Conservation (phyloP, 2,888 invertebrate genomes). For the Leptothorax acervorum region DNA sequence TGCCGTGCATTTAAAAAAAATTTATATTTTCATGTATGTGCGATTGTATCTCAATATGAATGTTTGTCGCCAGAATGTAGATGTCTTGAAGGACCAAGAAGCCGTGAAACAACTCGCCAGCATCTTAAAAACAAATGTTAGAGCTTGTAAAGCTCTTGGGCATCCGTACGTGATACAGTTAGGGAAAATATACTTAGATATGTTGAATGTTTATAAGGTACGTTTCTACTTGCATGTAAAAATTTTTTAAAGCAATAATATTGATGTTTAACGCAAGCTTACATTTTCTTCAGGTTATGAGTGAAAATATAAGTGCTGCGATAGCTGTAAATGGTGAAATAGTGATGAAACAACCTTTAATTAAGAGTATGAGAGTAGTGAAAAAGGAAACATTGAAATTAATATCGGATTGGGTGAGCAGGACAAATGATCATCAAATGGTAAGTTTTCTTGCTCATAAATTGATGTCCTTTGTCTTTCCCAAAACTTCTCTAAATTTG, state of each 20-base stretch:
- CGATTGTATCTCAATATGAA: constrained; percentile 13
- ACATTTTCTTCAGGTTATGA: constrained; percentile 88
- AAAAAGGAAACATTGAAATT: constrained; percentile 99
- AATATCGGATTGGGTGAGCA: constrained; percentile 98
- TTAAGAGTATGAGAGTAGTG: constrained; percentile 99
- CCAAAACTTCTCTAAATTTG: not conserved
- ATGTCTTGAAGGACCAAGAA: constrained; percentile 97
- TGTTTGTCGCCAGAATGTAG: constrained; percentile 90
- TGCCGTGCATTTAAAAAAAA: not conserved
- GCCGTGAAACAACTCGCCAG: constrained; percentile 98
- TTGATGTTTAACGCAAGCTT: not conserved
- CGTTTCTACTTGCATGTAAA: constrained; percentile 38
- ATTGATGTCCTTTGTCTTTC: not conserved
- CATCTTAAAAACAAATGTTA: constrained; percentile 99
- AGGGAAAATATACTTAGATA: constrained; percentile 98
- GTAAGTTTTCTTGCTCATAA: constrained; percentile 83
- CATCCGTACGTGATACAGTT: constrained; percentile 98
- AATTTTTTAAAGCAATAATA: not conserved
- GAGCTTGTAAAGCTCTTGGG: constrained; percentile 99
- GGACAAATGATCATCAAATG: constrained; percentile 95
- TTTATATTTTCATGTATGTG: not conserved
- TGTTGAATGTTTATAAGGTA: constrained; percentile 99
- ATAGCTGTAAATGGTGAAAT: constrained; percentile 97
- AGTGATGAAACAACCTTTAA: constrained; percentile 99
- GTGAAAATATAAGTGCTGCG: constrained; percentile 97